These are phyloP conservation scores for Lipophrys pholis DNA, from an alignment of 2,113 vertebrate genomes.

Conservation along the genomic window DNA sequence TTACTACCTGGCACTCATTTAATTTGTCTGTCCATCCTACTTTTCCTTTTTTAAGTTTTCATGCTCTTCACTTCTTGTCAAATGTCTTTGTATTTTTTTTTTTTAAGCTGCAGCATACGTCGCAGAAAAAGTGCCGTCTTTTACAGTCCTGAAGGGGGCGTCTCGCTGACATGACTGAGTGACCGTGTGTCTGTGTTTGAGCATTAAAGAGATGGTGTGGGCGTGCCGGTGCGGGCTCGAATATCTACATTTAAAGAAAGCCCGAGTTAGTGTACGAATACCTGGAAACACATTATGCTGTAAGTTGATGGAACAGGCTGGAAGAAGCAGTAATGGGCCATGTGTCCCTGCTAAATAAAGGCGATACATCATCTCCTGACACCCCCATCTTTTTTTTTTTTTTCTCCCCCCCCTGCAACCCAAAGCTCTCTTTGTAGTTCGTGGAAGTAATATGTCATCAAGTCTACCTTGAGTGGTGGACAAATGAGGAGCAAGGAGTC, in stretches of 20 bases:
- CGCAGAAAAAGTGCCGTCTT: slow-evolving; percentile 19
- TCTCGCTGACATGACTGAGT: slow-evolving; percentile 2
- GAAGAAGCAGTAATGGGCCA: slow-evolving; percentile 72
- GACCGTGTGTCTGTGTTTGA: slow-evolving; percentile 7
- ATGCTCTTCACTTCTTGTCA: background rate
- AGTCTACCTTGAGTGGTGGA: slow-evolving; percentile 54
- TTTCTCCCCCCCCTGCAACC: slow-evolving; percentile 4
- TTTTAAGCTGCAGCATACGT: background rate
- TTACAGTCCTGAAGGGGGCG: slow-evolving; percentile 34
- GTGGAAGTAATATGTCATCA: slow-evolving; percentile 60
- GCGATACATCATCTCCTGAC: slow-evolving; percentile 65
- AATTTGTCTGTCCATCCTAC: slow-evolving; percentile 15
- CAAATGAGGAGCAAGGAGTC: slow-evolving; percentile 26
- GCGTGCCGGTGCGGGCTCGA: slow-evolving; percentile 3
- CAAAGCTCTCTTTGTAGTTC: slow-evolving; percentile 68
- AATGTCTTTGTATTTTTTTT: slow-evolving; percentile 5
- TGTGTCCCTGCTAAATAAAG: slow-evolving; percentile 71
- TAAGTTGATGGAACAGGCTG: slow-evolving; percentile 58
- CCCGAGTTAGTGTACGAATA: slow-evolving; percentile 56
- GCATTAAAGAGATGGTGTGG: slow-evolving; percentile 13
- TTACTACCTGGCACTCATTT: slow-evolving; percentile 18
- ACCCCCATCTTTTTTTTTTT: background rate
- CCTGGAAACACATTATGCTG: slow-evolving; percentile 60
- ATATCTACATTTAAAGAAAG: slow-evolving; percentile 50
- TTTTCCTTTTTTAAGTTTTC: background rate